A percentile compares a stretch with the other conserved stretches of the same genome.
These are phyloP conservation scores for Microctenopoma steveboyesi DNA, from an alignment of 2,797 vertebrate species.

Conservation along the genomic window DNA sequence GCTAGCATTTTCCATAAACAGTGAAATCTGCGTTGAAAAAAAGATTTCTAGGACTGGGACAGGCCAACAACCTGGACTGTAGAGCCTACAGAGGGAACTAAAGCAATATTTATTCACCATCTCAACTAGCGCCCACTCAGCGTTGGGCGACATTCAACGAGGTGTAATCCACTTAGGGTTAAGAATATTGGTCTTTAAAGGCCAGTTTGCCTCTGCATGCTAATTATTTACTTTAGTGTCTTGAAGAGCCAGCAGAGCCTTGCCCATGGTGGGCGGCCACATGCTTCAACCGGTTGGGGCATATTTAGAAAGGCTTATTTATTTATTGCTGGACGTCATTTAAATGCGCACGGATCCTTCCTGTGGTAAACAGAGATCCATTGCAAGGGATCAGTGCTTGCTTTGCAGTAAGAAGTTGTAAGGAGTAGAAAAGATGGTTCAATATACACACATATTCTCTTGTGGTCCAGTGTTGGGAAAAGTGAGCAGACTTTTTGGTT, in stretches of 20 bases:
- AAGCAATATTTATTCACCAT: too few relatives aligned
- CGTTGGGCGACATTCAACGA: too few relatives aligned
- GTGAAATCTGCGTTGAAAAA: too few relatives aligned
- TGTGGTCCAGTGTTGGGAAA: constrained; percentile 6
- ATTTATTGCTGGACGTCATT: background rate
- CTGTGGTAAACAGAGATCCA: constrained; percentile 7
- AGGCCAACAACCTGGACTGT: background rate
- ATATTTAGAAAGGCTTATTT: background rate
- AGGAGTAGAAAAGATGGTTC: background rate
- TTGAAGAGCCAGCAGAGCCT: too few relatives aligned
- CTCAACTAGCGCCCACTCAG: too few relatives aligned
- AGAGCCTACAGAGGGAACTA: background rate
- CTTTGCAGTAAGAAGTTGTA: constrained; percentile 3
- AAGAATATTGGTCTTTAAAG: too few relatives aligned
- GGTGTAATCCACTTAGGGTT: too few relatives aligned
- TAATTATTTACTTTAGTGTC: background rate
- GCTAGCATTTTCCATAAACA: too few relatives aligned
- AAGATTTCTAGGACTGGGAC: too few relatives aligned
- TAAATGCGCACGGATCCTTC: background rate
- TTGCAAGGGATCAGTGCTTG: background rate
- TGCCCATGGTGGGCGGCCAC: too few relatives aligned
- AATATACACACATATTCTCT: background rate
- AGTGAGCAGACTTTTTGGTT: constrained; percentile 6
- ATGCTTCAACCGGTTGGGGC: too few relatives aligned
- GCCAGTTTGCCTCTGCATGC: background rate